phyloP scores from a whole-genome alignment of 2,888 invertebrate genomes.

The Mesorhabditis belari region DNA sequence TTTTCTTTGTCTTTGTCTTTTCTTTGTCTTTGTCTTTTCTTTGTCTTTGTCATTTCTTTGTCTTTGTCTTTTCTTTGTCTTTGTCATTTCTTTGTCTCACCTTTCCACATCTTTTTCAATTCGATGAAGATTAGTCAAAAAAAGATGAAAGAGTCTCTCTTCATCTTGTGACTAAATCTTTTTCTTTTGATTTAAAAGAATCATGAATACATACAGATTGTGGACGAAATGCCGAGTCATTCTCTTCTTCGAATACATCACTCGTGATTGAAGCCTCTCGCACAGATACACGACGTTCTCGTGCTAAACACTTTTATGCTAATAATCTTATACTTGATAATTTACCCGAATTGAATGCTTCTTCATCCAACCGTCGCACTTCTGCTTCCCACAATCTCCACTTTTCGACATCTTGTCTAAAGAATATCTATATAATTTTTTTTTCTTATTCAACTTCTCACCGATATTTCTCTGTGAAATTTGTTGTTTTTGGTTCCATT shows the following conservation, averaged over 20 bases:
- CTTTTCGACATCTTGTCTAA: constrained; percentile 68
- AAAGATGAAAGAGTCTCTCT: constrained; percentile 40
- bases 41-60: too few relatives aligned
- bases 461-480: constrained; percentile 28
- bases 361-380: constrained; percentile 73
- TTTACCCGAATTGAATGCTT: constrained; percentile 36
- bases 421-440: background rate
- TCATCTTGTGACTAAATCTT: constrained; percentile 5
- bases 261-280: constrained; percentile 36
- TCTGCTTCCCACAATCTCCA: constrained; percentile 92
- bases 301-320: constrained; percentile 13
- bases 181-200: background rate
- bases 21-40: too few relatives aligned
- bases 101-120: constrained; percentile 90
- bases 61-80: background rate
- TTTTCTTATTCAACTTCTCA: constrained; percentile 8
- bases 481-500: constrained; percentile 25
- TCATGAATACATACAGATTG: background rate
- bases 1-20: too few relatives aligned
- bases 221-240: background rate
- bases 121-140: constrained; percentile 78
- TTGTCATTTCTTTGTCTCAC: background rate
- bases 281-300: constrained; percentile 30
- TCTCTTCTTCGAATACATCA: constrained; percentile 42
- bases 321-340: background rate